These are phyloP conservation scores for Prorops nasuta DNA, from an alignment of 1,140 invertebrate genomes.

Conservation along the genomic window DNA sequence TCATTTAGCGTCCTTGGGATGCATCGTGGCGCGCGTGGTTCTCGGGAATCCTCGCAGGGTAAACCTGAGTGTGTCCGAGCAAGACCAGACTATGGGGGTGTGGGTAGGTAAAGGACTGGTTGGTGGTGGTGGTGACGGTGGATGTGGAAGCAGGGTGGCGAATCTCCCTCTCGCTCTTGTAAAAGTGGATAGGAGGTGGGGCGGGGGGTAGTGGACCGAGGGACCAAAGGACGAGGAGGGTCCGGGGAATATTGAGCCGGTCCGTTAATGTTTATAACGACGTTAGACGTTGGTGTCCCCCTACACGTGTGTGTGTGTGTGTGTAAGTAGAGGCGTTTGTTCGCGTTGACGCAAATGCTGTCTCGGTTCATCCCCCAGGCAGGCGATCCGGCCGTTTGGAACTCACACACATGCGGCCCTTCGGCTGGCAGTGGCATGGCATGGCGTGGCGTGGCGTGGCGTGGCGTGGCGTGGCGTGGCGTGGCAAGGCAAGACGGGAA, in stretches of 20 bases:
- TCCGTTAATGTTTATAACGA: slow-evolving; percentile 57
- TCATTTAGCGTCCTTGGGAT: no score
- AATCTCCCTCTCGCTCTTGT: no score
- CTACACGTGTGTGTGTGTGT: slow-evolving; percentile 26
- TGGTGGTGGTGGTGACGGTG: slow-evolving; percentile 30
- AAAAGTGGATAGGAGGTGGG: slow-evolving; percentile 37
- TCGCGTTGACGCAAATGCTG: slow-evolving; percentile 19
- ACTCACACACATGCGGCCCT: no score
- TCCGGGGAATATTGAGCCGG: slow-evolving; percentile 54
- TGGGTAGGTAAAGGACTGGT: slow-evolving; percentile 14
- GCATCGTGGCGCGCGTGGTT: no score
- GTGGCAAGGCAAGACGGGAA: slow-evolving; percentile 36
- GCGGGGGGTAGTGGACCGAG: slow-evolving; percentile 9
- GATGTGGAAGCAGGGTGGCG: slow-evolving; percentile 47
- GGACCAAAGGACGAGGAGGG: slow-evolving; percentile 16
- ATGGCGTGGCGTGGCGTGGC: background rate
- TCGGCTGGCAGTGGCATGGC: slow-evolving; percentile 7
- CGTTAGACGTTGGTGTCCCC: slow-evolving; percentile 47
- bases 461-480: no score
- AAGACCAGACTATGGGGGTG: no score
- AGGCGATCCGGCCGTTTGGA: slow-evolving; percentile 12
- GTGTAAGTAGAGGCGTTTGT: slow-evolving; percentile 23
- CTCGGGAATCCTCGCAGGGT: slow-evolving; percentile 21
- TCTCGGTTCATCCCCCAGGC: slow-evolving; percentile 18
- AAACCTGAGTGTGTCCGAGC: slow-evolving; percentile 23